Percentiles rank a stretch among this genome's conserved stretches.
These are phyloP conservation scores for Epistrophe grossulariae DNA, from an alignment of 2,888 invertebrate genomes.

Conservation along the genomic window DNA sequence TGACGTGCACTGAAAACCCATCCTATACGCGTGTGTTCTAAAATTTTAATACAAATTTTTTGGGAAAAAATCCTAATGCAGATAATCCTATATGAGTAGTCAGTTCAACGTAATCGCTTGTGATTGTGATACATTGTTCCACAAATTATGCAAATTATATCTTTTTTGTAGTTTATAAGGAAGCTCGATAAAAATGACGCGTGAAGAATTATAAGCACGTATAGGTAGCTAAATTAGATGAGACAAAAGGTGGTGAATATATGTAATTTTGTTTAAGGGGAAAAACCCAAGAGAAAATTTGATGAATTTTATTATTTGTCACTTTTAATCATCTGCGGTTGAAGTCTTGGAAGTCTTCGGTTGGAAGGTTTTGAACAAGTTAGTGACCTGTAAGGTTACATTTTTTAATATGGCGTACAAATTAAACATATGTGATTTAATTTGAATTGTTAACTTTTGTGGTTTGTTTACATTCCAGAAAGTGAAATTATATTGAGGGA, in stretches of 20 bases:
- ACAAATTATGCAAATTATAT: conserved; percentile 9
- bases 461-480: background rate
- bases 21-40: background rate
- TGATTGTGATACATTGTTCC: background rate
- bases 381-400: background rate
- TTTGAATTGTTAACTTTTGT: background rate
- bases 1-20: background rate
- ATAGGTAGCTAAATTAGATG: background rate
- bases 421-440: background rate
- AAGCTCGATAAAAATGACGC: background rate
- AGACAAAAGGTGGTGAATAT: background rate
- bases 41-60: background rate
- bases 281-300: background rate
- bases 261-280: background rate
- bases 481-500: background rate
- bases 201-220: background rate
- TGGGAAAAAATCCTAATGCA: background rate
- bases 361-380: background rate
- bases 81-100: background rate
- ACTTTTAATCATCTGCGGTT: background rate
- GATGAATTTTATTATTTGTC: background rate
- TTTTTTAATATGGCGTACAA: background rate
- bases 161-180: background rate
- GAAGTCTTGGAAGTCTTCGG: background rate
- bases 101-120: background rate